Evolutionary conservation across 2,113 vertebrate genomes (phyloP), one percentile per base, ranked within the genome.

Genomic region (Podarcis cretensis): DNA sequence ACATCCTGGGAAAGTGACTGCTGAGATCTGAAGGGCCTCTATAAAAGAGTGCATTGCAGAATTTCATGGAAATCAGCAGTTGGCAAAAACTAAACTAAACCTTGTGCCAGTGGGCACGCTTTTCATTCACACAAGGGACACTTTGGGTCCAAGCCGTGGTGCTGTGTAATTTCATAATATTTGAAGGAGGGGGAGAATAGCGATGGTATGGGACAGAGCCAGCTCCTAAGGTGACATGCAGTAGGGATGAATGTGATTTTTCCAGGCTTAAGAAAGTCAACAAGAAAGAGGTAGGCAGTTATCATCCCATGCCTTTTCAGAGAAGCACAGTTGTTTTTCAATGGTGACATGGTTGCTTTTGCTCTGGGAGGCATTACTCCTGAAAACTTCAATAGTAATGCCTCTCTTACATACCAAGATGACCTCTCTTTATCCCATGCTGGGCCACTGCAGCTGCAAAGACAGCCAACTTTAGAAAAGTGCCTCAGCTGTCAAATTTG

Each of bases 381-480:
- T 65, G 18, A 30, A 66, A 86, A 25, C 14, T 18, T 43, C 74
- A 10, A 32, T n/a, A 68, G 25, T 18, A 54, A 54, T 12, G 35
- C 74, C 74, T 57, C 73, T 75, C 71, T 4, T 54, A 75, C 13
- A n/a, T 65, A 83, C 25, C 79, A 59, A 83, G 32, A n/a, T 25
- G 54, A 83, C 43, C 21, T 83, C 14, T 57, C 71, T 77, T 86
- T 54, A 86, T 35, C 54, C 65, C 16, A 83, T 77, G 10, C 13
- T 78, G 27, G 69, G 43, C 66, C 35, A 90, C 32, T 32, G 69
- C 20, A 90, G 43, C 14, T 71, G 65, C 25, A 83, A 88, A 90
- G 78, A 30, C 54, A 86, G 27, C 73, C 48, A 86, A 68, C 71
- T 66, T 74, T 14, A 76, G 7, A 80, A 20, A 82, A 71, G 74